Evolutionary conservation across 2,113 vertebrate species (phyloP), one percentile per base, ranked within the genome.

Genomic region (Epinephelus cyanopodus): DNA sequence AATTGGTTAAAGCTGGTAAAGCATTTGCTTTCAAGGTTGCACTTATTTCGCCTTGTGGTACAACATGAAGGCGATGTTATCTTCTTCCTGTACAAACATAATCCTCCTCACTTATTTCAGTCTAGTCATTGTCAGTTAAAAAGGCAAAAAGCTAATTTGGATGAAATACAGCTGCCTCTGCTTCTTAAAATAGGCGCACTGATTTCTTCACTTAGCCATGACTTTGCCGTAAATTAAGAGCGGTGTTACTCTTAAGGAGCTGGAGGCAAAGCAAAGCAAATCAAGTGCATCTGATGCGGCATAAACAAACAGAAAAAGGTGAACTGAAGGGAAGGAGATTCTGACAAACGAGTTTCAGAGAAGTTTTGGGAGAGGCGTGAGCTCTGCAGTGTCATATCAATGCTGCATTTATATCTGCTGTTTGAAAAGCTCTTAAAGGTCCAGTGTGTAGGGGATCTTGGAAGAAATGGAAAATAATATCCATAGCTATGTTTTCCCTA

Each of bases 1-100:
- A 77, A 89, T 80, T 76, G 77, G 61, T 77, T 63, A 60, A 80
- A 85, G 72, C 65, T 76, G 67, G 62, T 71, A 14, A 81, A 61
- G 53, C 53, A 73, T 60, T 63, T 21, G 42, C 75, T 87, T 58
- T 80, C 64, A 73, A 37, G 23, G 47, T 64, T 62, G 48, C 57
- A 66, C 66, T 62, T 68, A 62, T 66, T 79, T 39, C 0, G 19
- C 72, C 18, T 62, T 48, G 53, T 65, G 21, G 74, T 39, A 50
- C 52, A 54, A 45, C 48, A 50, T 42, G 29, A 45, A 62, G 54
- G 56, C 2, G 42, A 80, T 56, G 23, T 56, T 68, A 74, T 78
- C 73, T 61, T 57, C 23, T 33, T 53, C 56, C 11, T 15, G 50
- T 12, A 81, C 48, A 37, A 77, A 76, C 58, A 57, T 2, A 14